Evolutionary conservation across 2,888 invertebrate genomes (phyloP).

Genomic region (Melitaea athalia): DNA sequence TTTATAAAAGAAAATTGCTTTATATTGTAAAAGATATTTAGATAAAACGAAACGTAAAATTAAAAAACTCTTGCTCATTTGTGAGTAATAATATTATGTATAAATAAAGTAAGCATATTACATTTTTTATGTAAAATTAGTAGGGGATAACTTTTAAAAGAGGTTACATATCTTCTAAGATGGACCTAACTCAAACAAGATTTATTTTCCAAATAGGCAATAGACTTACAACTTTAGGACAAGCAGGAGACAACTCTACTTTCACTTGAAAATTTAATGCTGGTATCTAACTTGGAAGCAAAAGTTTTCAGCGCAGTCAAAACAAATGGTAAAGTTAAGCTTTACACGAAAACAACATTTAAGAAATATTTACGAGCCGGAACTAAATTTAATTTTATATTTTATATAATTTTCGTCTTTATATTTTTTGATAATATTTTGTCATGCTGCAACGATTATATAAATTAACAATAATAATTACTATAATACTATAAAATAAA

Average conservation of each 20-base stretch:
- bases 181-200: not conserved
- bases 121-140: not conserved
- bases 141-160: not conserved
- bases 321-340: slow-evolving; percentile 4
- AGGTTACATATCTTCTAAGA: not conserved
- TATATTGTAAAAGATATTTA: too few relatives aligned
- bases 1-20: not conserved
- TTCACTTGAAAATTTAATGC: slow-evolving; percentile 10
- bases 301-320: slow-evolving; percentile 6
- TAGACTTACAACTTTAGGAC: slow-evolving; percentile 5
- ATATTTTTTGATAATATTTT: not conserved
- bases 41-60: too few relatives aligned
- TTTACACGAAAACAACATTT: slow-evolving; percentile 9
- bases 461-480: too few relatives aligned
- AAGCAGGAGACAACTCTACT: slow-evolving; percentile 6
- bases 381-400: not conserved
- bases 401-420: not conserved
- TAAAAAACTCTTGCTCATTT: too few relatives aligned
- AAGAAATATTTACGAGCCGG: not conserved
- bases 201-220: slow-evolving; percentile 1
- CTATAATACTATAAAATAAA: too few relatives aligned
- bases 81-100: too few relatives aligned
- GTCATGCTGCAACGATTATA: not conserved
- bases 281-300: slow-evolving; percentile 2
- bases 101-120: not conserved